Conservation (phyloP, 2,113 vertebrate species). For the Gymnobelideus leadbeateri region DNA sequence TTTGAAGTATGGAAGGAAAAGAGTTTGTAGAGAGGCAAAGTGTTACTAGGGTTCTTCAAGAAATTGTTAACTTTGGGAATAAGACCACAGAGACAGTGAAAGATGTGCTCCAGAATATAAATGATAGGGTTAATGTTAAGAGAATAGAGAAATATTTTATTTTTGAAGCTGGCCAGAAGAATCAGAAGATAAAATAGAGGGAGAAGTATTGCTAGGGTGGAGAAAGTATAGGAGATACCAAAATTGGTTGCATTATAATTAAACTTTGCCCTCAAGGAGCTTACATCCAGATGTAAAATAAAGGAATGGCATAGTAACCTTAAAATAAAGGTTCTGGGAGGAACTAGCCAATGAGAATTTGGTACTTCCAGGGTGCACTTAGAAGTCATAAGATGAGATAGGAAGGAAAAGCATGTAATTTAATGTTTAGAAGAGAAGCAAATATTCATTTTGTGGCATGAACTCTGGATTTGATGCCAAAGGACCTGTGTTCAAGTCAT, state of each 20-base stretch:
- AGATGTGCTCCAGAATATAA: background rate
- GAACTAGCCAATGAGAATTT: too few species aligned
- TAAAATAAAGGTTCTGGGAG: too few species aligned
- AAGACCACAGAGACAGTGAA: background rate
- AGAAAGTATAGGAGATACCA: background rate
- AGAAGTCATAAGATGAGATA: too few species aligned
- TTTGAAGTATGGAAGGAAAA: background rate
- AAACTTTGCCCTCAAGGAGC: background rate
- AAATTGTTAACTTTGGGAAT: background rate
- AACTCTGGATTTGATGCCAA: too few species aligned
- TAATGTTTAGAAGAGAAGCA: background rate
- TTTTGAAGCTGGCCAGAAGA: background rate
- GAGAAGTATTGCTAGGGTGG: background rate
- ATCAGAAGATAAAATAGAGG: background rate
- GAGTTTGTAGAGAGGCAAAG: background rate
- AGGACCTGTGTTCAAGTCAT: background rate
- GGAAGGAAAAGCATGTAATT: background rate
- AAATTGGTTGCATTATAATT: background rate
- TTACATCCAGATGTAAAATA: background rate
- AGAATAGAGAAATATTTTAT: background rate
- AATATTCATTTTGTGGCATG: background rate
- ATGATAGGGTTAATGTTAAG: background rate
- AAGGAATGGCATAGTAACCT: too few species aligned
- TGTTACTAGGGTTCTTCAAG: background rate
- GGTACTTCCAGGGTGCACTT: too few species aligned